Evolutionary conservation across 1,140 invertebrate genomes (phyloP).

Genomic region (Zaprionus capensis): DNA sequence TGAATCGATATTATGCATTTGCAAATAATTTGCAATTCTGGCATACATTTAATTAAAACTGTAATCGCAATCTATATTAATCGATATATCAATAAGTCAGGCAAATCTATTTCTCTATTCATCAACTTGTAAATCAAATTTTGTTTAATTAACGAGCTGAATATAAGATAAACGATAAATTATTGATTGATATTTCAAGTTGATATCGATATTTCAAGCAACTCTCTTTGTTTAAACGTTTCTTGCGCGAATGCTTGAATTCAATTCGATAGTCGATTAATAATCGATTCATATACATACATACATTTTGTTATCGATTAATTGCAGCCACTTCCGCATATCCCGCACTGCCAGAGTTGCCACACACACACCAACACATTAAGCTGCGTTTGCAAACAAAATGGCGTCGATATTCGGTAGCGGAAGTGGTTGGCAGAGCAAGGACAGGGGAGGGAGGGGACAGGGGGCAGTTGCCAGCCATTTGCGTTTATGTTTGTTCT

Average conservation of each 20-base stretch:
- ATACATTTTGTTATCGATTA: neutral
- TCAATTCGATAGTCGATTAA: neutral
- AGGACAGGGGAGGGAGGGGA: neutral
- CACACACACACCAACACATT: conserved; percentile 24
- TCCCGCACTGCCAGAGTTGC: neutral
- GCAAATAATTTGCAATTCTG: too few relatives aligned
- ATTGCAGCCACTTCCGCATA: neutral
- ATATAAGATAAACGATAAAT: neutral
- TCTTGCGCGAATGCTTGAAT: too few relatives aligned
- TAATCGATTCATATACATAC: neutral
- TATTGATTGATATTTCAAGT: neutral
- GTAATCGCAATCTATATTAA: neutral
- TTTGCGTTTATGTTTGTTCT: conserved; percentile 30
- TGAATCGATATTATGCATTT: too few relatives aligned
- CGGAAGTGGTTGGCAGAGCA: neutral
- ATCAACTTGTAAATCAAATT: neutral
- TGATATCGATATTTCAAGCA: too few relatives aligned
- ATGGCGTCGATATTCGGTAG: conserved; percentile 29
- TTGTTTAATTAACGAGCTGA: neutral
- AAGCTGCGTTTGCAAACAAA: conserved; percentile 33
- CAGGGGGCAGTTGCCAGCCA: neutral
- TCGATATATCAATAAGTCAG: neutral
- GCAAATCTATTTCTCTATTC: neutral
- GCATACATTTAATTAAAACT: too few relatives aligned
- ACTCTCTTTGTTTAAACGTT: too few relatives aligned